These are phyloP conservation scores for Chelon auratus DNA, from an alignment of 2,797 vertebrate genomes.

Conservation along the genomic window DNA sequence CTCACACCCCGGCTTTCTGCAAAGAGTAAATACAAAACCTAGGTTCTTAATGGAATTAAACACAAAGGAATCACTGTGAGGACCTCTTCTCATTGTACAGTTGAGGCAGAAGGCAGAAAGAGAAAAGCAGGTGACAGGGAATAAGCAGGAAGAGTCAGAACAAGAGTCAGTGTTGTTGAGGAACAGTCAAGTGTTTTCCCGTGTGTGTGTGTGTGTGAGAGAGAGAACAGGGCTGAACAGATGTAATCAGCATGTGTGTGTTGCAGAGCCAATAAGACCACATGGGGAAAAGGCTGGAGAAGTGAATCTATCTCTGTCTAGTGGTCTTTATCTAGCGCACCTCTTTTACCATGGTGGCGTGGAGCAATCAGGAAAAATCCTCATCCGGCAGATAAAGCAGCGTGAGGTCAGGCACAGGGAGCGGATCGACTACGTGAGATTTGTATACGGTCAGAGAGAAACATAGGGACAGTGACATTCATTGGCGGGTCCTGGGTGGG, in stretches of 20 bases:
- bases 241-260: constrained; percentile 56
- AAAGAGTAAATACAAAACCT: too few relatives aligned
- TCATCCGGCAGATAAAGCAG: constrained; percentile 46
- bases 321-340: too few relatives aligned
- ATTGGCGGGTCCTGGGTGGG: too few relatives aligned
- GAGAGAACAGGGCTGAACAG: constrained; percentile 38
- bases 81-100: too few relatives aligned
- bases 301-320: constrained; percentile 68
- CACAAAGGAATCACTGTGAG: too few relatives aligned
- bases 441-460: too few relatives aligned
- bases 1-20: too few relatives aligned
- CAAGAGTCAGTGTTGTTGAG: constrained; percentile 32
- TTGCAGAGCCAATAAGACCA: constrained; percentile 69
- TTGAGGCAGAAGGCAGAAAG: too few relatives aligned
- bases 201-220: constrained; percentile 34
- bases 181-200: constrained; percentile 32
- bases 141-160: neutral
- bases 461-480: too few relatives aligned
- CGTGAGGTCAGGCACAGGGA: neutral
- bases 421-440: constrained; percentile 15
- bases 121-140: too few relatives aligned
- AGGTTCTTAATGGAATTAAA: too few relatives aligned
- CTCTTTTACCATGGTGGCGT: too few relatives aligned
- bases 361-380: constrained; percentile 57
- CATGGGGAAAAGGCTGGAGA: constrained; percentile 30